Conservation (phyloP, 2,888 invertebrate species). For the Stegophylla sp. region DNA sequence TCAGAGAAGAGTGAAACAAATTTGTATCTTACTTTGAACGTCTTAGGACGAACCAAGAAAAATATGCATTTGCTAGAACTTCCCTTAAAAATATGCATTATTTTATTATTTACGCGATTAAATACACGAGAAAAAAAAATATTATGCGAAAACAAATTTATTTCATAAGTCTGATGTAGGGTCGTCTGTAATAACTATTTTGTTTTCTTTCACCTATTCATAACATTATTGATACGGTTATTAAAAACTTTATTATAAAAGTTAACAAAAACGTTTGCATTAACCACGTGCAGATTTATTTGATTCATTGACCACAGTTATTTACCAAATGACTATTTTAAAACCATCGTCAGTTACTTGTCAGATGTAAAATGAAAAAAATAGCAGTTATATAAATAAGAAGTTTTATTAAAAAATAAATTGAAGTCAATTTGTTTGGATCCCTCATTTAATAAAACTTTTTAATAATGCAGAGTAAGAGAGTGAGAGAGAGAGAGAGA, state of each 20-base stretch:
- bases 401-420: constrained; percentile 53
- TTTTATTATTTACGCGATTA: too few relatives aligned
- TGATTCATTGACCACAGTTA: constrained; percentile 32
- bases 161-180: not conserved
- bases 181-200: too few relatives aligned
- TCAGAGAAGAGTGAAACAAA: too few relatives aligned
- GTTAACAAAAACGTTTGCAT: not conserved
- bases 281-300: constrained; percentile 10
- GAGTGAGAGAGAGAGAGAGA: not conserved
- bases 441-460: constrained; percentile 53
- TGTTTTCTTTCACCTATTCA: too few relatives aligned
- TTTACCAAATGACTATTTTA: constrained; percentile 26
- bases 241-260: not conserved
- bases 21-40: too few relatives aligned
- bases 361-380: constrained; percentile 29
- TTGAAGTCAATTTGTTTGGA: constrained; percentile 48
- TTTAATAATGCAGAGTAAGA: constrained; percentile 45
- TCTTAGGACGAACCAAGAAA: too few relatives aligned
- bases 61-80: too few relatives aligned
- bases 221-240: too few relatives aligned
- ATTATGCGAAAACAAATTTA: not conserved
- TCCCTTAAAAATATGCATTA: too few relatives aligned
- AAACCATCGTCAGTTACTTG: constrained; percentile 27
- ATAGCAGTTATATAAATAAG: constrained; percentile 8
- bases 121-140: not conserved